Evolutionary conservation across 2,888 invertebrate genomes (phyloP), one percentile per base, ranked within the genome.

Genomic region (Sinentomon sp.): DNA sequence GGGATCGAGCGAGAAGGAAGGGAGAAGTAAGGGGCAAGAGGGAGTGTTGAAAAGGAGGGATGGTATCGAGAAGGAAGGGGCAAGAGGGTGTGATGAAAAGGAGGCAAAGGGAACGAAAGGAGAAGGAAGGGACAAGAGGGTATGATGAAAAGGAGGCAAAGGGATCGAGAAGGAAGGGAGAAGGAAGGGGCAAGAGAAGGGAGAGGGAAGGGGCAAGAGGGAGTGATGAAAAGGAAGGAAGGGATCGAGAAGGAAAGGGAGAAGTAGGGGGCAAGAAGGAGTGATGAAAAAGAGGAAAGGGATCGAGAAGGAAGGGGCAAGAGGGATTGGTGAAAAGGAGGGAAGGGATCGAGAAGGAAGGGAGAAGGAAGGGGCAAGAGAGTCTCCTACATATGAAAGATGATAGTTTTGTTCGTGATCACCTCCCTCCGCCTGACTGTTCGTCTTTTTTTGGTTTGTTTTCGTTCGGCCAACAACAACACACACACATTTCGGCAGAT

Each of bases 251-350:
- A 18, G 22, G 20, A 24, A 12, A 25, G 25, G 21, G 25, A 25
- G 13, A 30, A 27, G 17, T 26, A 20, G 25, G 17, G 26, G 19
- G 29, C 24, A 24, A n/a, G n/a, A n/a, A n/a, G n/a, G 30, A 34
- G 24, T 19, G 34, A 34, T 12, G 31, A 9, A 28, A 32, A 21
- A 17, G 17, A 17, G 22, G 28, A 29, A 23, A 29, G 21, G 29
- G 21, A 20, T 21, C n/a, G 28, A 20, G 22, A 14, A 17, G 18
- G 22, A 19, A 18, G 24, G n/a, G n/a, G n/a, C n/a, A n/a, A n/a
- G n/a, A n/a, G n/a, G n/a, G n/a, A n/a, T n/a, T n/a, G n/a, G n/a
- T n/a, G n/a, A n/a, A n/a, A n/a, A n/a, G n/a, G n/a, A n/a, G n/a
- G n/a, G n/a, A n/a, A n/a, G n/a, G n/a, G n/a, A n/a, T n/a, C n/a